Evolutionary conservation across 2,888 invertebrate species (phyloP), one percentile per base, ranked within the genome.

Genomic region (Lysandra coridon): DNA sequence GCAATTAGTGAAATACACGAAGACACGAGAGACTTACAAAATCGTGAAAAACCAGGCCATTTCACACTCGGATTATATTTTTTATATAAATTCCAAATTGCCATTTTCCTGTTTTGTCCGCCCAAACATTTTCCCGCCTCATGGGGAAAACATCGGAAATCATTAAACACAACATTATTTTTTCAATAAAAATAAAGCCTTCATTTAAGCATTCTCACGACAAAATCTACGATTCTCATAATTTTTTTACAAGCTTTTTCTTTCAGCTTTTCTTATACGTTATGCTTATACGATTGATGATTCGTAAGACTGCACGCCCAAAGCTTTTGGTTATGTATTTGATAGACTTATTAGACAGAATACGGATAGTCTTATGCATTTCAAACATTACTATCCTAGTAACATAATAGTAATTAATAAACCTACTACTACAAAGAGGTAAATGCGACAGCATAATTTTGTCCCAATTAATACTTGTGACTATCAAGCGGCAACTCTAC

Each of bases 91-190:
- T 69, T 33, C 69, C 69, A 69, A 69, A 69, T 69, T 69, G 33
- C 37, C 69, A 69, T 69, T 69, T 64, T 69, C 69, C 33, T 69
- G 14, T 69, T 69, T 57, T 37, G 37, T 69, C 17, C 69, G 69
- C 69, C 69, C 5, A 64, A 30, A 69, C 69, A 33, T 37, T 69
- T 69, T 69, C 14, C 69, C 33, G 33, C 69, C 69, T 69, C 33
- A 33, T 37, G 69, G 33, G 33, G 69, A 33, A 69, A 33, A 33
- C 69, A 69, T 37, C 69, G 33, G 33, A 69, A 69, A 69, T 33
- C 33, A 37, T 69, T 69, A 69, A 69, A 37, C 33, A 37, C 69
- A 37, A 69, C 33, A 69, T 69, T 5, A 37, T 69, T 69, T 64
- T 69, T 69, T 69, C 4, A 69, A 69, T 69, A 4, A 4, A 69